Evolutionary conservation across 2,797 vertebrate species (phyloP).

Genomic region (Pseudochirops cupreus): DNA sequence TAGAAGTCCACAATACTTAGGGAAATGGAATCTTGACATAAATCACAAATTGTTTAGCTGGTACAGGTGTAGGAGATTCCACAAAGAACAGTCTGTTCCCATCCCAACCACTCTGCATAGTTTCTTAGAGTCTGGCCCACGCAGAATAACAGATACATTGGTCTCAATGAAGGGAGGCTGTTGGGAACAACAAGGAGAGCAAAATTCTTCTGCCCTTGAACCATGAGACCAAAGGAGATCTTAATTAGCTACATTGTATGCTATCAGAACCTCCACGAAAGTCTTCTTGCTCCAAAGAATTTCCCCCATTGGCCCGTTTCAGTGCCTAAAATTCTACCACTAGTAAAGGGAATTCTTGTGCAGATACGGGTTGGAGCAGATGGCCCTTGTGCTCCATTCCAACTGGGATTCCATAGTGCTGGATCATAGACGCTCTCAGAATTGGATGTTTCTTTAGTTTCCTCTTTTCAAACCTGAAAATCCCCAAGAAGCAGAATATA

Average conservation of each 20-base stretch:
- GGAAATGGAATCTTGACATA: slow-evolving; percentile 67
- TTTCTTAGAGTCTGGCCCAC: slow-evolving; percentile 22
- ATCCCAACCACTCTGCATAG: background rate
- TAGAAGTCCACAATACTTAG: slow-evolving; percentile 51
- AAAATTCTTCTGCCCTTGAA: background rate
- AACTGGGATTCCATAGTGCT: background rate
- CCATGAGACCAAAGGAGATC: background rate
- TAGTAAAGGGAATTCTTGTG: slow-evolving; percentile 22
- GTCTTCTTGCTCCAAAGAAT: background rate
- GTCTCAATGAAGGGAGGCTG: background rate
- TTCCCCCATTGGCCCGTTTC: background rate
- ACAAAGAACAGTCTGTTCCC: slow-evolving; percentile 25
- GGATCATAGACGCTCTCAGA: background rate
- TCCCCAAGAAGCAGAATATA: background rate
- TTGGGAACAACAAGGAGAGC: slow-evolving; percentile 10
- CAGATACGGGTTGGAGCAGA: background rate
- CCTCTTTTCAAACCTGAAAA: background rate
- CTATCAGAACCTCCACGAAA: slow-evolving; percentile 3
- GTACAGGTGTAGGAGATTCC: slow-evolving; percentile 40
- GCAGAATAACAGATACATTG: background rate
- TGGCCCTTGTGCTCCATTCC: background rate
- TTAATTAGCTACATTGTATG: background rate
- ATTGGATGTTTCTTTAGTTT: background rate
- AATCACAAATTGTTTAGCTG: slow-evolving; percentile 68
- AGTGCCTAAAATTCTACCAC: background rate